These are phyloP conservation scores for Entomyzon cyanotis DNA, from an alignment of 2,113 vertebrate genomes.

Conservation along the genomic window DNA sequence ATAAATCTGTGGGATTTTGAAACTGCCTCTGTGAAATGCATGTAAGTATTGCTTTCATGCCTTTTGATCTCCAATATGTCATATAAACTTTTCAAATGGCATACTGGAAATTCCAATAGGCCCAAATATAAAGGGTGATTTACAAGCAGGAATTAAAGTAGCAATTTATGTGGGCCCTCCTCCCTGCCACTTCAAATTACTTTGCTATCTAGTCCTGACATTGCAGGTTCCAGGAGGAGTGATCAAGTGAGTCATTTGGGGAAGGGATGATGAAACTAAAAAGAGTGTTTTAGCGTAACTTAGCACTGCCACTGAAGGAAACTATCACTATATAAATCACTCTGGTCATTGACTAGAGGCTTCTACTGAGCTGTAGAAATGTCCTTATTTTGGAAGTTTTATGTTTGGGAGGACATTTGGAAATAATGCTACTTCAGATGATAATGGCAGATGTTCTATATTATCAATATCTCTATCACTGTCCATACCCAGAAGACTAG, in stretches of 20 bases:
- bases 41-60: conserved; percentile 65
- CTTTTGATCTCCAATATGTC: background rate
- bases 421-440: background rate
- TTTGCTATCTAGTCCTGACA: background rate
- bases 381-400: background rate
- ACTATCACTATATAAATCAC: background rate
- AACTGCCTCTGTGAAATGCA: conserved; percentile 53
- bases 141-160: background rate
- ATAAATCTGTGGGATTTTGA: conserved; percentile 75
- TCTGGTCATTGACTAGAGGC: background rate
- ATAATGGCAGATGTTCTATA: background rate
- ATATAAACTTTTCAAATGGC: background rate
- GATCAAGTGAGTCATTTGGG: background rate
- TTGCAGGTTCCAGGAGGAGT: background rate
- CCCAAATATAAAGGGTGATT: background rate
- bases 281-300: background rate
- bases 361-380: background rate
- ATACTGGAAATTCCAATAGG: background rate
- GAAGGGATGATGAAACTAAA: background rate
- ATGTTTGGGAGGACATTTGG: background rate
- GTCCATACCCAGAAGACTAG: background rate
- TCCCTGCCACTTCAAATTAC: background rate
- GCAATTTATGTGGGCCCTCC: background rate
- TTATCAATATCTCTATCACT: background rate
- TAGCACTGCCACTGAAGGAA: background rate